These are phyloP conservation scores for Paracanthobrama guichenoti DNA, from an alignment of 2,113 vertebrate species.

Conservation along the genomic window DNA sequence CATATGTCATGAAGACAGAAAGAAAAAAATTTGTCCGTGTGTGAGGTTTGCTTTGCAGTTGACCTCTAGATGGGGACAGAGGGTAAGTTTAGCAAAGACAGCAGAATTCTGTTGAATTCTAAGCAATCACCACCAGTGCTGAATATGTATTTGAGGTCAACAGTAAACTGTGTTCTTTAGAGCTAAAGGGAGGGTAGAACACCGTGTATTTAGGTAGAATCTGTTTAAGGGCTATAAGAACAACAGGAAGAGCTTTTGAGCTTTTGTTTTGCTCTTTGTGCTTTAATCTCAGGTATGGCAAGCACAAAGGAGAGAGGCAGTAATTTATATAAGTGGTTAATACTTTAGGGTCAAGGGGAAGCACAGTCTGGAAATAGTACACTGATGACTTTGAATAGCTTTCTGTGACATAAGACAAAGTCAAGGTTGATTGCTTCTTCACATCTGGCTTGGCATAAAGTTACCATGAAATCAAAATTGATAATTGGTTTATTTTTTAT, in stretches of 20 bases:
- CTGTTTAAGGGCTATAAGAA: slow-evolving; percentile 2
- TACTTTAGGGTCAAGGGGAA: slow-evolving; percentile 18
- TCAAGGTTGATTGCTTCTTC: background rate
- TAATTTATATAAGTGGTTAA: slow-evolving; percentile 45
- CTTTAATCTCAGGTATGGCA: slow-evolving; percentile 26
- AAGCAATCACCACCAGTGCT: background rate
- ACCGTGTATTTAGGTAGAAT: background rate
- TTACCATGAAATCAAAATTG: too few species aligned
- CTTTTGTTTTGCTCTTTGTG: background rate
- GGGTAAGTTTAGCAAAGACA: background rate
- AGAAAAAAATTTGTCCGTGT: background rate
- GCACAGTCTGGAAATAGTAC: background rate
- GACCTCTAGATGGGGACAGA: slow-evolving; percentile 41
- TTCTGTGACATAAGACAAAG: slow-evolving; percentile 16
- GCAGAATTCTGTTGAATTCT: background rate
- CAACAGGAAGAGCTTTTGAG: slow-evolving; percentile 19
- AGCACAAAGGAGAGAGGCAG: background rate
- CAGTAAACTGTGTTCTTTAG: background rate
- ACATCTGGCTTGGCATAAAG: background rate
- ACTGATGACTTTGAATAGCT: slow-evolving; percentile 15
- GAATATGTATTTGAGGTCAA: slow-evolving; percentile 18
- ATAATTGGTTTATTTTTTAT: too few species aligned
- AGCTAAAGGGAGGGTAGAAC: background rate
- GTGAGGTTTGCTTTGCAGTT: background rate
- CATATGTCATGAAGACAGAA: background rate